Evolutionary conservation across 2,113 vertebrate species (phyloP).

Genomic region (Tetraodon nigroviridis): DNA sequence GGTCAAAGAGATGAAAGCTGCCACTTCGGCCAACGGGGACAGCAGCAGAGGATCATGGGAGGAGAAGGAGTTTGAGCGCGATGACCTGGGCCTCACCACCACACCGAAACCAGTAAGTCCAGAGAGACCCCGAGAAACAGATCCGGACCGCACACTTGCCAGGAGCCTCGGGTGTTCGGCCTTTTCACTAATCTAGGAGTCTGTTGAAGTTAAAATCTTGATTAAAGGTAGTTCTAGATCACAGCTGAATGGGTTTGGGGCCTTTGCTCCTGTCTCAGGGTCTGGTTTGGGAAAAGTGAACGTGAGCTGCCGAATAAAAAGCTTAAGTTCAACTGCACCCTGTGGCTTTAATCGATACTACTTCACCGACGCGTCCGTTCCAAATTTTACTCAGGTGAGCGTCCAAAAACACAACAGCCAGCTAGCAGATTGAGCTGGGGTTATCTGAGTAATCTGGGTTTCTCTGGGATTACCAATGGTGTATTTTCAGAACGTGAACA

Average conservation of each 20-base stretch:
- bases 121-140: too few species aligned
- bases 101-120: conserved; percentile 70
- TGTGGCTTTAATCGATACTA: not conserved
- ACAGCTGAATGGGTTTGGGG: too few species aligned
- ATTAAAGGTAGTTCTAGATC: too few species aligned
- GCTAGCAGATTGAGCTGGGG: conserved; percentile 26
- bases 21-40: conserved; percentile 67
- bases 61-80: conserved; percentile 49
- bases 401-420: too few species aligned
- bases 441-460: conserved; percentile 45
- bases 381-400: too few species aligned
- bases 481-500: conserved; percentile 38
- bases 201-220: too few species aligned
- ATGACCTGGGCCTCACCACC: conserved; percentile 51
- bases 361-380: too few species aligned
- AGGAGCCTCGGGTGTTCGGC: too few species aligned
- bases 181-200: too few species aligned
- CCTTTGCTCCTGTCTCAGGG: too few species aligned
- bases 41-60: conserved; percentile 68
- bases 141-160: too few species aligned
- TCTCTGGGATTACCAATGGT: conserved; percentile 37
- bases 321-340: not conserved
- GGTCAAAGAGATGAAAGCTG: conserved; percentile 59
- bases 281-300: not conserved
- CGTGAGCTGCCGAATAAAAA: not conserved